Evolutionary conservation across 2,797 vertebrate genomes (phyloP).

Genomic region (Oreochromis mossambicus): DNA sequence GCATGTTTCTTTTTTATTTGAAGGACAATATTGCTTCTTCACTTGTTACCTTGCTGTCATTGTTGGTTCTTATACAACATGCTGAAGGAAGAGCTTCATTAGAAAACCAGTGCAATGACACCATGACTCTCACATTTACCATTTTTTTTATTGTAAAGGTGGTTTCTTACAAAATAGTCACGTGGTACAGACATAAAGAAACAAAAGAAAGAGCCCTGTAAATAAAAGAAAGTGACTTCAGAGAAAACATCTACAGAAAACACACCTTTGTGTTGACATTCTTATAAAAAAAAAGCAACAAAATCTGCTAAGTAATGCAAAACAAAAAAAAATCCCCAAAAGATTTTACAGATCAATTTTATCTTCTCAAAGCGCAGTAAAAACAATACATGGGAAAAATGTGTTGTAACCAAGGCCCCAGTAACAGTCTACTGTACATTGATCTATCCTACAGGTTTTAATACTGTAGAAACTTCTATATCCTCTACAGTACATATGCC

Average conservation of each 20-base stretch:
- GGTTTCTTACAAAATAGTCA: slow-evolving; percentile 91
- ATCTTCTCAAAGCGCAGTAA: slow-evolving; percentile 46
- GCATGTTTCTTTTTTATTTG: background rate
- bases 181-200: slow-evolving; percentile 72
- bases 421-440: slow-evolving; percentile 10
- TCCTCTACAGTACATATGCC: background rate
- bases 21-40: background rate
- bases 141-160: slow-evolving; percentile 88
- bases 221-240: slow-evolving; percentile 23
- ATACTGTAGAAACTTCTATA: background rate
- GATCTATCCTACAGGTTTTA: background rate
- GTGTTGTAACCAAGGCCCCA: background rate
- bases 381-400: slow-evolving; percentile 4
- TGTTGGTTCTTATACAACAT: background rate
- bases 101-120: background rate
- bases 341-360: slow-evolving; percentile 8
- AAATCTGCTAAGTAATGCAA: slow-evolving; percentile 47
- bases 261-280: slow-evolving; percentile 80
- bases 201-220: slow-evolving; percentile 6
- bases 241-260: slow-evolving; percentile 65
- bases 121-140: slow-evolving; percentile 59
- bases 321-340: background rate
- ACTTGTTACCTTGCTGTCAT: background rate
- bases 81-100: background rate
- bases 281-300: slow-evolving; percentile 53